These are phyloP conservation scores for Drosophila prolongata DNA, from an alignment of 2,888 invertebrate genomes.

Conservation along the genomic window DNA sequence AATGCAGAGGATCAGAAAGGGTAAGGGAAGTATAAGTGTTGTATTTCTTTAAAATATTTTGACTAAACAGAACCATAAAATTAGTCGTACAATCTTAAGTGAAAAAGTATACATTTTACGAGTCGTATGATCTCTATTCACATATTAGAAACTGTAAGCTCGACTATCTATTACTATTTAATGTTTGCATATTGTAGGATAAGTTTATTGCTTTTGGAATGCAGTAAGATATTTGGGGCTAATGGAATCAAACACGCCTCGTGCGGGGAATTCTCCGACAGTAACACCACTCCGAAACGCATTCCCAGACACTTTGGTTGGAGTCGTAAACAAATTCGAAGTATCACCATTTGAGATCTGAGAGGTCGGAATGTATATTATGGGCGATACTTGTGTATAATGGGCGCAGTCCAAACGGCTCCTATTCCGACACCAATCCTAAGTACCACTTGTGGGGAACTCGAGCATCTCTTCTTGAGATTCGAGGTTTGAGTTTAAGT, in stretches of 20 bases:
- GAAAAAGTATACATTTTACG: no score
- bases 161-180: neutral
- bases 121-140: no score
- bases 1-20: no score
- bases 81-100: no score
- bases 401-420: constrained; percentile 25
- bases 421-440: constrained; percentile 11
- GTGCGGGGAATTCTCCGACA: neutral
- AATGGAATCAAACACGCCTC: neutral
- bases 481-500: constrained; percentile 23
- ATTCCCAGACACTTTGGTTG: constrained; percentile 7
- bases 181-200: neutral
- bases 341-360: neutral
- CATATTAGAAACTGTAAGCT: no score
- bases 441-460: constrained; percentile 31
- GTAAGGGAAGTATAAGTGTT: no score
- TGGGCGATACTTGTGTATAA: constrained; percentile 11
- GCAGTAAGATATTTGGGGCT: neutral
- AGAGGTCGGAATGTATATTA: neutral
- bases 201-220: neutral
- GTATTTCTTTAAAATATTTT: no score
- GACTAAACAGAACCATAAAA: no score
- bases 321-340: constrained; percentile 13
- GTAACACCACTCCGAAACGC: neutral
- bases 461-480: constrained; percentile 26